A percentile compares a stretch with the other conserved stretches of the same genome.
These are phyloP conservation scores for Todiramphus saurophagus DNA, from an alignment of 2,113 vertebrate genomes.

Conservation along the genomic window DNA sequence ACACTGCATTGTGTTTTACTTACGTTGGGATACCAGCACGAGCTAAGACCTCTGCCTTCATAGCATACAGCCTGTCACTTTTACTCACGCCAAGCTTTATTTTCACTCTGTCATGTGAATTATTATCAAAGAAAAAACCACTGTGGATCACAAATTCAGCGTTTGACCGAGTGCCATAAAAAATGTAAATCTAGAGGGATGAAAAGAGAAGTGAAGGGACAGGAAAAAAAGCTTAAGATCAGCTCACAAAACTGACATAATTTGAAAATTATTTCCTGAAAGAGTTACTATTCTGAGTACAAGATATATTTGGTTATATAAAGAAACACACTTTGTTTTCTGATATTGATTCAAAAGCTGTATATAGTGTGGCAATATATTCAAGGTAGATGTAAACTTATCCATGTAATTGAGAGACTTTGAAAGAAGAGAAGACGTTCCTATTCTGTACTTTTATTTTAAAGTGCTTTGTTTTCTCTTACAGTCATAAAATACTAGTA, in stretches of 20 bases:
- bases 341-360: background rate
- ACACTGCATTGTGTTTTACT: constrained; percentile 64
- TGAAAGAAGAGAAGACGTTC: background rate
- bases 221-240: constrained; percentile 69
- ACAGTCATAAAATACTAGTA: background rate
- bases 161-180: constrained; percentile 98
- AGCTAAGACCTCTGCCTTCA: constrained; percentile 98
- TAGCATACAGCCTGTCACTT: constrained; percentile 91
- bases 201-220: constrained; percentile 74
- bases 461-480: background rate
- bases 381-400: background rate
- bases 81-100: constrained; percentile 99
- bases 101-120: constrained; percentile 97
- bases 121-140: constrained; percentile 98
- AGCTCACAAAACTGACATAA: constrained; percentile 58
- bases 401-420: background rate
- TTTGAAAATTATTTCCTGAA: constrained; percentile 49
- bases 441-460: background rate
- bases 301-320: constrained; percentile 7
- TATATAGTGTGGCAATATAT: background rate
- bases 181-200: constrained; percentile 95
- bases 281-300: background rate
- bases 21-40: constrained; percentile 96
- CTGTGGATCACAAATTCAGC: constrained; percentile 99
- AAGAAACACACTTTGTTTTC: constrained; percentile 16